Evolutionary conservation across 2,888 invertebrate species (phyloP), one percentile per base, ranked within the genome.

Genomic region (Taphrorychus bicolor): DNA sequence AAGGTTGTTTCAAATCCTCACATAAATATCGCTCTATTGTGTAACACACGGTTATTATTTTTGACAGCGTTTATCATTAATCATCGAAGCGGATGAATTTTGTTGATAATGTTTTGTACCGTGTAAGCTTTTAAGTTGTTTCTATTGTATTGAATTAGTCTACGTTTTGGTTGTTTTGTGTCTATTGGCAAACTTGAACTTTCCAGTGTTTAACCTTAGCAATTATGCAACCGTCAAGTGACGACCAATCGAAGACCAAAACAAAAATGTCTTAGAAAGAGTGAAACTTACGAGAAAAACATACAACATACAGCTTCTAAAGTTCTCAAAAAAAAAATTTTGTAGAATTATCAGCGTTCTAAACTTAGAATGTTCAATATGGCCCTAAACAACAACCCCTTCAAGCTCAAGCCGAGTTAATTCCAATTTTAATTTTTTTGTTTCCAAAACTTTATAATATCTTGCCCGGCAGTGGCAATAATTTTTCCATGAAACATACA

Each of bases 1-100:
- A 69, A 64, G 64, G 67, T 68, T 56, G 59, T 70, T 70, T 71
- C 58, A 67, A 54, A 65, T 65, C 66, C 65, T 71, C 65, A 72
- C 65, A 69, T 72, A 70, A 72, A 70, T 70, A 63, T 68, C 63
- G 54, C 40, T 62, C 59, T 58, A 41, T 58, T 21, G 22, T 21
- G 42, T 58, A 42, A 42, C 22, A 18, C 58, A 58, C 58, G 58
- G 21, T 58, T 58, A 58, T 58, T 58, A 58, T 58, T 42, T 58
- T 21, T 21, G 58, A 58, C 68, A 69, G 69, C 66, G 69, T 71
- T 66, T 64, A 71, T 70, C 70, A 70, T 57, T 48, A 59, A 64
- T 67, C 62, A 66, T 11, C 22, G 19, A n/a, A 17, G 45, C 14
- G 32, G 11, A 32, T 32, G 32, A 45, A 14, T 45, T 17, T 16